phyloP scores from a whole-genome alignment of 2,888 invertebrate genomes.

The Sabellastarte sp. region DNA sequence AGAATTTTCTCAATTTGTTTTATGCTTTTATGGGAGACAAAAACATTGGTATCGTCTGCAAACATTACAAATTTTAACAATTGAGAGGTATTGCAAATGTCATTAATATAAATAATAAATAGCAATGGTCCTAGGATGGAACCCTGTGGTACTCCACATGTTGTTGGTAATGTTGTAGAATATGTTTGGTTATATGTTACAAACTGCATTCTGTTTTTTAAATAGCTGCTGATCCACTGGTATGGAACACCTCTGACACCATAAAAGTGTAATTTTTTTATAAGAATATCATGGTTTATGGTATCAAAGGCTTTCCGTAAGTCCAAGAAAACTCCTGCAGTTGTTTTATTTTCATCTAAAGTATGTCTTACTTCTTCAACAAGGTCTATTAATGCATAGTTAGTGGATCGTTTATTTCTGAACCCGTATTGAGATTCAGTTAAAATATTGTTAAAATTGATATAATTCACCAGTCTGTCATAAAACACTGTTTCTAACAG shows the following conservation, averaged over 20 bases:
- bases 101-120: neutral
- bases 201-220: neutral
- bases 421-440: neutral
- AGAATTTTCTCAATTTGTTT: neutral
- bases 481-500: too few species aligned
- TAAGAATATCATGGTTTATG: neutral
- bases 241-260: neutral
- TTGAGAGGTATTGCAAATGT: neutral
- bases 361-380: neutral
- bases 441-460: neutral
- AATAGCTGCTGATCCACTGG: neutral
- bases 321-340: neutral
- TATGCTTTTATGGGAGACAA: neutral
- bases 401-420: conserved; percentile 1
- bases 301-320: conserved; percentile 1
- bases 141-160: neutral
- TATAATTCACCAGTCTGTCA: neutral
- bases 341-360: neutral
- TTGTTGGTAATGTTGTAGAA: neutral
- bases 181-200: neutral
- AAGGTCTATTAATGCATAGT: neutral
- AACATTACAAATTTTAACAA: neutral
- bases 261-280: neutral
- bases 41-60: neutral
- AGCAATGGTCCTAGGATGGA: neutral